A percentile compares a stretch with the other conserved stretches of the same genome.
These are phyloP conservation scores for Pangasianodon gigas DNA, from an alignment of 2,113 vertebrate species.

Conservation along the genomic window DNA sequence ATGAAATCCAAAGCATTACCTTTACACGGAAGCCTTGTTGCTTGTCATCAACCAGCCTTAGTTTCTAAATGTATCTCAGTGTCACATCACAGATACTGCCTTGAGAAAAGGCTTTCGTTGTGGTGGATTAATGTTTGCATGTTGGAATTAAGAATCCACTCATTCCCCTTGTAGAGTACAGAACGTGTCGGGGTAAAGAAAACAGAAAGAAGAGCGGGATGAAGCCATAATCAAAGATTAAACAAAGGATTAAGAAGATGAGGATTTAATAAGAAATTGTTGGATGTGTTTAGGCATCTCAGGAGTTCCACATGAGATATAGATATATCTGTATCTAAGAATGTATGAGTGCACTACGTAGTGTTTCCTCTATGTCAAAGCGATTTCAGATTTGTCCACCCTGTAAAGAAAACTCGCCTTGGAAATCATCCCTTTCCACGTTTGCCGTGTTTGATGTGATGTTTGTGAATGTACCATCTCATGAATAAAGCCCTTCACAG, in stretches of 20 bases:
- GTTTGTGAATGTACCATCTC: conserved; percentile 53
- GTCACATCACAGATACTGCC: not conserved
- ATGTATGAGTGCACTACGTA: not conserved
- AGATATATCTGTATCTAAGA: too few relatives aligned
- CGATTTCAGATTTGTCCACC: not conserved
- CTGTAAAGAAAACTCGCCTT: not conserved
- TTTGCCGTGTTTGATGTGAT: conserved; percentile 61
- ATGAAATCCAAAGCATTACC: not conserved
- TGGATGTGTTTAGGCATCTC: not conserved
- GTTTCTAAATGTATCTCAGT: not conserved
- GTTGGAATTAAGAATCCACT: not conserved
- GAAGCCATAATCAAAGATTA: conserved; percentile 3
- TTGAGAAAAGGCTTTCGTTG: not conserved
- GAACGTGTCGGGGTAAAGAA: not conserved
- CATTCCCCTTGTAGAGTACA: too few relatives aligned
- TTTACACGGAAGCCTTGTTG: not conserved
- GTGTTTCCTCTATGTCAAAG: not conserved
- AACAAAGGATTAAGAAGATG: not conserved
- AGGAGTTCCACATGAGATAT: not conserved
- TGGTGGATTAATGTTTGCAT: not conserved
- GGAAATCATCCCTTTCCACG: conserved; percentile 5
- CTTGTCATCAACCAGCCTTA: not conserved
- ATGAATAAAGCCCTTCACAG: conserved; percentile 67
- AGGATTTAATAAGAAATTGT: not conserved
- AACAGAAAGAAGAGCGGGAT: not conserved